A percentile compares a stretch with the other conserved stretches of the same genome.
These are phyloP conservation scores for Unio pictorum DNA, from an alignment of 2,888 invertebrate species.

Conservation along the genomic window DNA sequence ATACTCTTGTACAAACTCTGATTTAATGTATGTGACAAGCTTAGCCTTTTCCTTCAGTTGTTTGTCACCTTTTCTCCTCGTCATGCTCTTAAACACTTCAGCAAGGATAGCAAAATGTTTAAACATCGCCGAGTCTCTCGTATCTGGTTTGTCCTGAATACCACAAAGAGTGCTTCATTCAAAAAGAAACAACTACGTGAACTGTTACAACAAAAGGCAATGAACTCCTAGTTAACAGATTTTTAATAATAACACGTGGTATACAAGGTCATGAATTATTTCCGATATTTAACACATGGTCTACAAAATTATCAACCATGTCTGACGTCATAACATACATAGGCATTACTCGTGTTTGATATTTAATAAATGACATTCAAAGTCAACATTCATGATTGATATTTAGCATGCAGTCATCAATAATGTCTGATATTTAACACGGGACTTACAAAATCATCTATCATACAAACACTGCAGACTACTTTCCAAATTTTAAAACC, in stretches of 20 bases:
- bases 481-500: no score
- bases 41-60: conserved; percentile 36
- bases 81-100: conserved; percentile 78
- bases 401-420: no score
- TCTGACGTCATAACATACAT: no score
- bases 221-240: not conserved
- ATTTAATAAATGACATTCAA: not conserved
- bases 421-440: not conserved
- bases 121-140: conserved; percentile 84
- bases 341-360: no score
- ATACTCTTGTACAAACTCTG: conserved; percentile 26
- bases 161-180: not conserved
- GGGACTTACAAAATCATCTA: no score
- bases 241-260: no score
- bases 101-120: conserved; percentile 82
- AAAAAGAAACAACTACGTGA: not conserved
- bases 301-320: no score
- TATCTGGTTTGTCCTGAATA: conserved; percentile 82
- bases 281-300: no score
- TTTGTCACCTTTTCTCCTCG: conserved; percentile 40
- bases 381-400: no score
- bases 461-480: no score
- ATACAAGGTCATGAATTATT: no score
- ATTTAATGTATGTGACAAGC: conserved; percentile 44
- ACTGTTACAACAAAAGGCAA: not conserved